Percentiles rank a stretch among this genome's conserved stretches.
Evolutionary conservation across 2,113 vertebrate species (phyloP).

Genomic region (Seriola rivoliana): DNA sequence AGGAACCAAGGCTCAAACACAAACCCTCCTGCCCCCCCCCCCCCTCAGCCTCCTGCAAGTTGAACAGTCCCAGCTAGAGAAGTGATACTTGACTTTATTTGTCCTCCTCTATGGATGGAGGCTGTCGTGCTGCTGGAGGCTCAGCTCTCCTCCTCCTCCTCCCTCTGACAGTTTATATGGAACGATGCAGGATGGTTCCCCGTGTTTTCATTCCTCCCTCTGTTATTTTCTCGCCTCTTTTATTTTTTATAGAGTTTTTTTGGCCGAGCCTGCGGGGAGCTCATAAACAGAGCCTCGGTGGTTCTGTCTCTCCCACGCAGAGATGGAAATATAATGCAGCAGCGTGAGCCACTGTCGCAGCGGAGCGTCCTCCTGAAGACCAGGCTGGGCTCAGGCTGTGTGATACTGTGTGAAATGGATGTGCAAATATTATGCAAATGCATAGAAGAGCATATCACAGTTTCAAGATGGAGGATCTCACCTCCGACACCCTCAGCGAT

Average conservation of each 20-base stretch:
- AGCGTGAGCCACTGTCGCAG: constrained; percentile 44
- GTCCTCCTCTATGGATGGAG: constrained; percentile 18
- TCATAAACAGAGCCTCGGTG: constrained; percentile 36
- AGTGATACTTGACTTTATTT: neutral
- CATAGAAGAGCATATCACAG: constrained; percentile 27
- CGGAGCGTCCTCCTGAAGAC: constrained; percentile 36
- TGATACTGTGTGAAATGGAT: constrained; percentile 39
- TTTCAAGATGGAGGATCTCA: constrained; percentile 51
- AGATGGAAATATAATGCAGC: constrained; percentile 47
- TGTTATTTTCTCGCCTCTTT: constrained; percentile 54
- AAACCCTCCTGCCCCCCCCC: neutral
- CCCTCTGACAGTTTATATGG: constrained; percentile 5
- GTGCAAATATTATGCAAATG: constrained; percentile 65
- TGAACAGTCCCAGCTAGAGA: neutral
- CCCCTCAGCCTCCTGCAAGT: neutral
- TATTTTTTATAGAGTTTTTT: constrained; percentile 34
- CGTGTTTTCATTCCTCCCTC: constrained; percentile 60
- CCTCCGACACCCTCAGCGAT: constrained; percentile 37
- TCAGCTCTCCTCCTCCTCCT: constrained; percentile 4
- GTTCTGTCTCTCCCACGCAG: constrained; percentile 55
- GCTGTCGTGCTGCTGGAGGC: constrained; percentile 7
- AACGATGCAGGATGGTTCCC: constrained; percentile 25
- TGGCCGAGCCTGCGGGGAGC: constrained; percentile 34
- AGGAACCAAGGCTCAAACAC: neutral
- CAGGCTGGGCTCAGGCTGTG: constrained; percentile 4